Evolutionary conservation across 2,888 invertebrate genomes (phyloP).

Genomic region (Eupithecia exiguata): DNA sequence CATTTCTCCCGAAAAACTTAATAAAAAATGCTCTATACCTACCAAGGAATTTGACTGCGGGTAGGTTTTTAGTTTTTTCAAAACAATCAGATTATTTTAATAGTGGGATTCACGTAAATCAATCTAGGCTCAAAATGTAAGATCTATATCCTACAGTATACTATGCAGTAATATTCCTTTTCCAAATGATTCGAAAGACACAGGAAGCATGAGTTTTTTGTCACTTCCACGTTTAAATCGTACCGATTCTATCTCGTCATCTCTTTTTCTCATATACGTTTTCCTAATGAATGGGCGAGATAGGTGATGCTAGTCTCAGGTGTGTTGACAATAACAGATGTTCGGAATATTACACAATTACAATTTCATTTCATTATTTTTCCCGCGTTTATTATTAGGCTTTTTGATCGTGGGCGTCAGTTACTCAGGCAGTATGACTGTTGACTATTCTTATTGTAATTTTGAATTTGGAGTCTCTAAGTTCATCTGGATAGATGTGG

Average conservation of each 20-base stretch:
- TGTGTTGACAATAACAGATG: slow-evolving; percentile 84
- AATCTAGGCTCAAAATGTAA: too few species aligned
- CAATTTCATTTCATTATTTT: slow-evolving; percentile 81
- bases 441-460: slow-evolving; percentile 18
- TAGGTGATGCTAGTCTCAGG: slow-evolving; percentile 66
- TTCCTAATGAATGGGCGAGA: slow-evolving; percentile 52
- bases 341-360: slow-evolving; percentile 82
- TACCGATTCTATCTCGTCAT: slow-evolving; percentile 58
- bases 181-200: slow-evolving; percentile 83
- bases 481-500: not conserved
- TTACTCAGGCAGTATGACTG: slow-evolving; percentile 53
- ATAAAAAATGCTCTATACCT: too few species aligned
- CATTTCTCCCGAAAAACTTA: too few species aligned
- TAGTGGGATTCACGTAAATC: too few species aligned
- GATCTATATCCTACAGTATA: slow-evolving; percentile 57
- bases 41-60: too few species aligned
- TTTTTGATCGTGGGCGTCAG: slow-evolving; percentile 69
- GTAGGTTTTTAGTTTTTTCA: too few species aligned
- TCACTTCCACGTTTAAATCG: slow-evolving; percentile 79
- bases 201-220: slow-evolving; percentile 83
- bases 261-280: slow-evolving; percentile 50
- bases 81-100: too few species aligned
- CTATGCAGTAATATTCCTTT: slow-evolving; percentile 64
- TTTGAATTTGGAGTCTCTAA: slow-evolving; percentile 2
- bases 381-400: slow-evolving; percentile 70